Conservation (phyloP, 2,113 vertebrate genomes). For the Thunnus maccoyii region DNA sequence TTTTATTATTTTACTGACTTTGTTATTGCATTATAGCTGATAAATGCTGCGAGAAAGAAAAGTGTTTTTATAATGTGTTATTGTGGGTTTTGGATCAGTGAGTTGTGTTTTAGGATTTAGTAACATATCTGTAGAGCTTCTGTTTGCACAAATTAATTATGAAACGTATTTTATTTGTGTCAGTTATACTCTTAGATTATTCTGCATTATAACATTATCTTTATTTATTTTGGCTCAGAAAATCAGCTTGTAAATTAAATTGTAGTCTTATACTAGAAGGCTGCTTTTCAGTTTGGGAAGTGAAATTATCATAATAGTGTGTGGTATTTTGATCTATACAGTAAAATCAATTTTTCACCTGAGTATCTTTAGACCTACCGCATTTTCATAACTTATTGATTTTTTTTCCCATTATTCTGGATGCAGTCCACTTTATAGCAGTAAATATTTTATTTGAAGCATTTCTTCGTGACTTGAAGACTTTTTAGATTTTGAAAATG, state of each 20-base stretch:
- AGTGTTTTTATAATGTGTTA: background rate
- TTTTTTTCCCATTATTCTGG: background rate
- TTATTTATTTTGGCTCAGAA: background rate
- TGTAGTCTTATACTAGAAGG: background rate
- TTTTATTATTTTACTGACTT: background rate
- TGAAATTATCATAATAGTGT: background rate
- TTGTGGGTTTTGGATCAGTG: background rate
- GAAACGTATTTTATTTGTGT: background rate
- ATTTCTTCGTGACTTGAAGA: too few relatives aligned
- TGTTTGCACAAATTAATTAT: too few relatives aligned
- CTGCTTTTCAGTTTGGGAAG: background rate
- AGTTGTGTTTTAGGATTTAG: conserved; percentile 12
- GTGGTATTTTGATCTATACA: background rate
- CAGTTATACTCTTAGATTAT: conserved; percentile 6
- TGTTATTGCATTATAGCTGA: background rate
- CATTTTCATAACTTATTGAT: background rate
- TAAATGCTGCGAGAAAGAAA: background rate
- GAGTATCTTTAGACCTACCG: background rate
- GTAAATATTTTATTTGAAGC: background rate
- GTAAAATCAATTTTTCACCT: background rate
- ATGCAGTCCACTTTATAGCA: background rate
- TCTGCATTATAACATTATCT: background rate
- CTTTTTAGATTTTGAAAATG: background rate
- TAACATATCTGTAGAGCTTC: background rate
- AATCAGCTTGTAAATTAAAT: background rate